These are phyloP conservation scores for Lochmaea capreae DNA, from an alignment of 2,888 invertebrate species.

Conservation along the genomic window DNA sequence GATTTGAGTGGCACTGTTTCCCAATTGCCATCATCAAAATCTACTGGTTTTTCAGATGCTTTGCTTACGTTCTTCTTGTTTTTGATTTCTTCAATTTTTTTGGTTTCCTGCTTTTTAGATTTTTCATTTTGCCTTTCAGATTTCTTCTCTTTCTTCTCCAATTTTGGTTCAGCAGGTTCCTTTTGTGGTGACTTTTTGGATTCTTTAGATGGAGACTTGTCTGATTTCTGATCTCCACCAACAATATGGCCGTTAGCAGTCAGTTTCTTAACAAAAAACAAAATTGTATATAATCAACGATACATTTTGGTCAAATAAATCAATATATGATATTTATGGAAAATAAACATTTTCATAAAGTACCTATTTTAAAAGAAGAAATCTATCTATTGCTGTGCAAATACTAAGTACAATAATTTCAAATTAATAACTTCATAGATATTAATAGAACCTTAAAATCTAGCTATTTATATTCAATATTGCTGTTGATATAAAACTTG, in stretches of 20 bases:
- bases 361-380: no score
- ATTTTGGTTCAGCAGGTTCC: slow-evolving; percentile 64
- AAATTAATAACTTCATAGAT: neutral
- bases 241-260: slow-evolving; percentile 73
- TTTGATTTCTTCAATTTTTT: slow-evolving; percentile 56
- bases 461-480: slow-evolving; percentile 9
- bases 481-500: slow-evolving; percentile 4
- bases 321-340: no score
- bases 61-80: slow-evolving; percentile 67
- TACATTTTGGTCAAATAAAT: no score
- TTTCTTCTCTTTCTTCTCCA: slow-evolving; percentile 63
- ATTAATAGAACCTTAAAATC: neutral
- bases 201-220: slow-evolving; percentile 71
- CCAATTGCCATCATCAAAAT: slow-evolving; percentile 82
- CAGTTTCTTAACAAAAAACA: slow-evolving; percentile 67
- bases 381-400: neutral
- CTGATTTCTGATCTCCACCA: slow-evolving; percentile 69
- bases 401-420: neutral
- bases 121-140: slow-evolving; percentile 69
- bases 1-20: slow-evolving; percentile 77
- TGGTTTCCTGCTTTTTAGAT: slow-evolving; percentile 62
- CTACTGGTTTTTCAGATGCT: slow-evolving; percentile 74
- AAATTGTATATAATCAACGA: neutral
- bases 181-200: slow-evolving; percentile 66
- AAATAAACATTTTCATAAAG: no score